Percentiles rank a stretch among this genome's conserved stretches.
phyloP scores from a whole-genome alignment of 2,797 vertebrate genomes.

The Lagothrix lagotricha region DNA sequence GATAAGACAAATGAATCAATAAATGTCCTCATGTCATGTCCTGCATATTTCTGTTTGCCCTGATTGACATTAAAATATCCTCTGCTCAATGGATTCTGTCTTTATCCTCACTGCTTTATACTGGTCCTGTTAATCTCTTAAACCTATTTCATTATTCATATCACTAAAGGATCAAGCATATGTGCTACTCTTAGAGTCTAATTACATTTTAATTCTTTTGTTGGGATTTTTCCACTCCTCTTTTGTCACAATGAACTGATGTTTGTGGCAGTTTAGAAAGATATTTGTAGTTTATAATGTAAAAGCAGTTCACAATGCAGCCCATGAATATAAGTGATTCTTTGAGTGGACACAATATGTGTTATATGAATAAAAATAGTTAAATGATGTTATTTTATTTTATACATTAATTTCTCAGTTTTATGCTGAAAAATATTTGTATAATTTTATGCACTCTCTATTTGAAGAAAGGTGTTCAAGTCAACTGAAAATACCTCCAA shows the following conservation, averaged over 20 bases:
- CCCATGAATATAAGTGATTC: background rate
- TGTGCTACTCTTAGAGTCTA: background rate
- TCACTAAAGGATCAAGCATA: slow-evolving; percentile 16
- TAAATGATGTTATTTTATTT: background rate
- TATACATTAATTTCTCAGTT: background rate
- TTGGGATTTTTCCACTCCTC: background rate
- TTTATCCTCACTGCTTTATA: slow-evolving; percentile 14
- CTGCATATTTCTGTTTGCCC: background rate
- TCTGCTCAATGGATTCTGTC: background rate
- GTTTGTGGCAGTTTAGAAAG: background rate
- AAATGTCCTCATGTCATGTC: background rate
- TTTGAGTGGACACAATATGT: background rate
- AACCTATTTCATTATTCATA: slow-evolving; percentile 21
- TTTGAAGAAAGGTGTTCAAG: background rate
- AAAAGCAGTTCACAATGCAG: background rate
- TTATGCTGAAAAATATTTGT: background rate
- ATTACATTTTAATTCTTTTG: background rate
- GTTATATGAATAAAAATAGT: background rate
- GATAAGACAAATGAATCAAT: background rate
- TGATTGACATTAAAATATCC: slow-evolving; percentile 33
- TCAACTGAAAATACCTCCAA: background rate
- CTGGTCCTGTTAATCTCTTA: slow-evolving; percentile 40
- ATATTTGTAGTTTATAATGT: background rate
- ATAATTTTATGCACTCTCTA: background rate
- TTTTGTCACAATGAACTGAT: background rate